Evolutionary conservation across 2,113 vertebrate species (phyloP).

Genomic region (Empidonax traillii): DNA sequence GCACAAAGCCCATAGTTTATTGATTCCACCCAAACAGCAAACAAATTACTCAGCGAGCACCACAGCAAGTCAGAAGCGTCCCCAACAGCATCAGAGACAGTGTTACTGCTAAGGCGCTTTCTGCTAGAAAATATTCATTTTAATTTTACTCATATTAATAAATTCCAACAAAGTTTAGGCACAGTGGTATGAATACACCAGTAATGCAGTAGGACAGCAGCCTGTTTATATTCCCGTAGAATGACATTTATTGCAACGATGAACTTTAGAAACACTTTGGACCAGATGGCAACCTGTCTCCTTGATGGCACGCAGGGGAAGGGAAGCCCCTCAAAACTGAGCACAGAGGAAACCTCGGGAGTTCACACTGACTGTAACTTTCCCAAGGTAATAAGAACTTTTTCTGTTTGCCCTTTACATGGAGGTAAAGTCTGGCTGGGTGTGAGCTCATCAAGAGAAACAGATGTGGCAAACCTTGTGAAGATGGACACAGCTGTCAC

Average conservation of each 20-base stretch:
- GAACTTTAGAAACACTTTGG: conserved; percentile 10
- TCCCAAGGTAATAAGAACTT: background rate
- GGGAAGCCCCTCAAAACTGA: background rate
- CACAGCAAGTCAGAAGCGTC: background rate
- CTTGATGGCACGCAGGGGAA: background rate
- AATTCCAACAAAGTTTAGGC: background rate
- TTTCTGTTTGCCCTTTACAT: background rate
- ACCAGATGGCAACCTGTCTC: background rate
- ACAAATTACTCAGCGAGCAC: background rate
- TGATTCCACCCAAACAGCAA: background rate
- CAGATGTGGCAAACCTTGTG: background rate
- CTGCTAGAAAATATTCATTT: background rate
- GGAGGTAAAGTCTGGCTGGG: background rate
- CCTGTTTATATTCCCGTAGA: background rate
- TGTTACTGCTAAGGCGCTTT: background rate
- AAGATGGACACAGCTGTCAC: background rate
- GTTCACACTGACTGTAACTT: background rate
- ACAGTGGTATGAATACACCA: background rate
- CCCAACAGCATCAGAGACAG: background rate
- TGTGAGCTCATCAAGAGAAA: background rate
- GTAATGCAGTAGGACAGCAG: background rate
- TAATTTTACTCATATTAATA: background rate
- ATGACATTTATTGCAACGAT: background rate
- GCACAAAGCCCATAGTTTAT: background rate
- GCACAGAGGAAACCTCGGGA: background rate